Base-by-base conservation (phyloP, 92 coral and sea anemone species). In the Porites lobata region DNA sequence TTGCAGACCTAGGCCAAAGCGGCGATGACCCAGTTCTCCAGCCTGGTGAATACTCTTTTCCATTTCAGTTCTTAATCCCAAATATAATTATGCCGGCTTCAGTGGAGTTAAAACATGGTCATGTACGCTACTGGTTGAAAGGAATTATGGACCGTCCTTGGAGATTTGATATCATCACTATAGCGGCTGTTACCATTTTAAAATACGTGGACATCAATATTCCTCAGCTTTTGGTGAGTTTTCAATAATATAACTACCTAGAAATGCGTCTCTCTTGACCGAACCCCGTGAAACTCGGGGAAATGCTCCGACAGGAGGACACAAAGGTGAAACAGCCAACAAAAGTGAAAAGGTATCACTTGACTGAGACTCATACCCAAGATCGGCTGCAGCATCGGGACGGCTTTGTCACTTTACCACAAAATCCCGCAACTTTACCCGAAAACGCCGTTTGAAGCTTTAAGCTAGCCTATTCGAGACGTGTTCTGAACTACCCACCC, bases 71-170 rank as follows among this genome's bases (percentile, higher is more conserved):
- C 81, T 90, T 90, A 73, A 93, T 96, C 76, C 99, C 99, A 77
- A 71, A 85, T 57, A 89, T 77, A 19, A 93, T 90, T 76, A 72
- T 93, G 86, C 99, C 99, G 1, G 91, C 98, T 50, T 96, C 99
- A 50, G 96, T 93, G 26, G 99, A 96, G 77, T 96, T 94, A 17
- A 87, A 71, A 38, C 88, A 91, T 83, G 99, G 99, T 43, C 90
- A 92, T 71, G 88, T 96, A 32, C 87, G 99, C 24, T 96, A 96
- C 86, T 93, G 96, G 94, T 80, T 96, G 63, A 96, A 95, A 78
- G 96, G 94, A 17, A 82, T 94, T 9, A 96, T 96, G 72, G 99
- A 96, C 71, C 83, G 99, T 15, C 99, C 99, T 8, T 96, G 99
- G 99, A 93, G 96, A 50, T 96, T 96, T 89, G 98, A 96, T 77